phyloP scores from a whole-genome alignment of 2,113 vertebrate genomes.

The Rafetus swinhoei region DNA sequence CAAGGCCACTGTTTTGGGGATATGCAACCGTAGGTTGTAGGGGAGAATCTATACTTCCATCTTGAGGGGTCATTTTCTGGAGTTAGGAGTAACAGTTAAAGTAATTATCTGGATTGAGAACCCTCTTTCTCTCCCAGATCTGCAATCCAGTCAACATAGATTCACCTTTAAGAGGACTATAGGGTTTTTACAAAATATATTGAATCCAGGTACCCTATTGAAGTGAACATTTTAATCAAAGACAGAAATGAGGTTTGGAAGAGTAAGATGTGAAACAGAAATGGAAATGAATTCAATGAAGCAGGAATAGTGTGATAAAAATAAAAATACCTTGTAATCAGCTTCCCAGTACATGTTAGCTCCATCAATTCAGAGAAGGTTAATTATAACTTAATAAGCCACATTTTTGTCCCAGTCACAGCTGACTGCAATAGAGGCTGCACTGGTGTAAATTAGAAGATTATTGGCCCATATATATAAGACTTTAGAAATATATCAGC shows the following conservation, averaged over 20 bases:
- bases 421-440: neutral
- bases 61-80: neutral
- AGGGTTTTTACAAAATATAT: conserved; percentile 4
- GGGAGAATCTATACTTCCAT: neutral
- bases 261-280: neutral
- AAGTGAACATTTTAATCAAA: neutral
- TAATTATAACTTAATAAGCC: conserved; percentile 25
- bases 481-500: neutral
- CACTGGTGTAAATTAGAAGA: neutral
- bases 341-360: neutral
- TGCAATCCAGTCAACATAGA: neutral
- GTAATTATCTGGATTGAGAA: neutral
- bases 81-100: neutral
- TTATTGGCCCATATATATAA: neutral
- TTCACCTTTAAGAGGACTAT: neutral
- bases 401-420: neutral
- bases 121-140: neutral
- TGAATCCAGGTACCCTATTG: neutral
- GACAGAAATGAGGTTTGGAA: conserved; percentile 35
- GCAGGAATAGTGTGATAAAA: conserved; percentile 36
- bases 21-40: neutral
- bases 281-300: conserved; percentile 29
- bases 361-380: conserved; percentile 7
- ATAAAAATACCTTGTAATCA: conserved; percentile 11
- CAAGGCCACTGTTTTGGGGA: neutral